phyloP scores from a whole-genome alignment of 2,888 invertebrate species.

The Drosophila cracens region DNA sequence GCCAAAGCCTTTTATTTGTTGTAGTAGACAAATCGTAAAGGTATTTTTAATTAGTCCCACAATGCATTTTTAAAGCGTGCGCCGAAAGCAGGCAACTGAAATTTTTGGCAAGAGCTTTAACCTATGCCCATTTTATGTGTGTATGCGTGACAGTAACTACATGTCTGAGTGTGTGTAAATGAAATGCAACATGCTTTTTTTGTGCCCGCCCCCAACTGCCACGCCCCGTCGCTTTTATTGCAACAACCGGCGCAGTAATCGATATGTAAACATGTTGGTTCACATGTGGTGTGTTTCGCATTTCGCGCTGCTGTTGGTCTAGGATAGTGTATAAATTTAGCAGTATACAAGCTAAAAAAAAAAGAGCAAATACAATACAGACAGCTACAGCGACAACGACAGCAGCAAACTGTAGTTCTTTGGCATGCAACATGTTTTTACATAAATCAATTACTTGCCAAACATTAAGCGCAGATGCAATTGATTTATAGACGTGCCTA shows the following conservation, averaged over 20 bases:
- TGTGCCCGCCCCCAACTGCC: constrained; percentile 22
- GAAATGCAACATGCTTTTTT: constrained; percentile 70
- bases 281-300: constrained; percentile 17
- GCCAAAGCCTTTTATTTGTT: constrained; percentile 63
- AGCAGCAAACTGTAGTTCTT: constrained; percentile 66
- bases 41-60: constrained; percentile 71
- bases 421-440: constrained; percentile 79
- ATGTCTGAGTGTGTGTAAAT: constrained; percentile 24
- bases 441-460: constrained; percentile 79
- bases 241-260: constrained; percentile 61
- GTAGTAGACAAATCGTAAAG: constrained; percentile 54
- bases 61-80: constrained; percentile 53
- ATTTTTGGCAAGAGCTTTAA: constrained; percentile 31
- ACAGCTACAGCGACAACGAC: constrained; percentile 30
- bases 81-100: constrained; percentile 15
- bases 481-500: constrained; percentile 52
- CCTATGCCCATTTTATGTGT: neutral
- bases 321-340: constrained; percentile 71
- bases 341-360: constrained; percentile 52
- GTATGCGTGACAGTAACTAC: constrained; percentile 13
- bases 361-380: constrained; percentile 16
- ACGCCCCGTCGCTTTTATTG: constrained; percentile 61
- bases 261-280: constrained; percentile 76
- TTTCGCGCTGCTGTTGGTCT: constrained; percentile 13
- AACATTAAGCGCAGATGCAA: constrained; percentile 60